These are phyloP conservation scores for Temnothorax curvispinosus DNA, from an alignment of 1,140 invertebrate genomes.

Conservation along the genomic window DNA sequence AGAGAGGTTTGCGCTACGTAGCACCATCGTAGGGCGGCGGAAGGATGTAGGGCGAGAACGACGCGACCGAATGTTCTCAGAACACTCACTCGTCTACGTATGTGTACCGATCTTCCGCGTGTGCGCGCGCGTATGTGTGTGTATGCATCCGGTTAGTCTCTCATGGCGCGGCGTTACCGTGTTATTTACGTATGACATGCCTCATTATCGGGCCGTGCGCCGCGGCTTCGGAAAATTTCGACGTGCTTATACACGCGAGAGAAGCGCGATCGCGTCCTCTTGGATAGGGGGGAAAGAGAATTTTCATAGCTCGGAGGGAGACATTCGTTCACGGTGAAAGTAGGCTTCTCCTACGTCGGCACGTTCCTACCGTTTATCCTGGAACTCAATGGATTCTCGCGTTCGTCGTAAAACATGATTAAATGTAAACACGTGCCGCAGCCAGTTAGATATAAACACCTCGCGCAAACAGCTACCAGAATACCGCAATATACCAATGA, in stretches of 20 bases:
- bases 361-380: constrained; percentile 50
- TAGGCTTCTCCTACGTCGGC: constrained; percentile 34
- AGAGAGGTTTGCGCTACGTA: constrained; percentile 57
- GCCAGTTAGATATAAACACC: constrained; percentile 58
- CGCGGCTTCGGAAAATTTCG: constrained; percentile 44
- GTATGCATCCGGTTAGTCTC: constrained; percentile 30
- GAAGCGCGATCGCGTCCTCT: background rate
- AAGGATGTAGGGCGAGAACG: constrained; percentile 57
- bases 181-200: constrained; percentile 65
- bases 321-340: constrained; percentile 44
- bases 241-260: constrained; percentile 22
- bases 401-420: constrained; percentile 63
- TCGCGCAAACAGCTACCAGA: background rate
- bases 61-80: constrained; percentile 62
- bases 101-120: constrained; percentile 44
- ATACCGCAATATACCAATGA: constrained; percentile 17
- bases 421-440: constrained; percentile 64
- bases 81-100: constrained; percentile 46
- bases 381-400: constrained; percentile 50
- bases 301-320: constrained; percentile 33
- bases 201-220: constrained; percentile 57
- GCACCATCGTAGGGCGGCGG: constrained; percentile 48
- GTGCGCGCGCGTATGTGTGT: background rate
- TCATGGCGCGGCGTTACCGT: constrained; percentile 13
- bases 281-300: background rate